Evolutionary conservation across 2,797 vertebrate genomes (phyloP), one percentile per base, ranked within the genome.

Genomic region (Platyrinchus mystaceus): DNA sequence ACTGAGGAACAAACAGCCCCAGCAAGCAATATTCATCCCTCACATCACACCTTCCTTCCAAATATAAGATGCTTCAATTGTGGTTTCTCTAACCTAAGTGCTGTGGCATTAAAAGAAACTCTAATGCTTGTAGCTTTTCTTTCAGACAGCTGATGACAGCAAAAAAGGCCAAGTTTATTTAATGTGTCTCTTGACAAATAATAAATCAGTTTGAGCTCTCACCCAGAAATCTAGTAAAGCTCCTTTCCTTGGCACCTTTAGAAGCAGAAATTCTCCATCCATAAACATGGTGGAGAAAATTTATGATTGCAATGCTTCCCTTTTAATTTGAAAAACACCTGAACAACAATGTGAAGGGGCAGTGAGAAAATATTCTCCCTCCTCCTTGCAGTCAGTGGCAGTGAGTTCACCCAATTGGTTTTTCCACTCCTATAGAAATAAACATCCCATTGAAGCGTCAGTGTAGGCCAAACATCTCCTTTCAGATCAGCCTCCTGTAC

Each of bases 121-220:
- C n/a, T 86, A 63, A 63, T 73, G 87, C 82, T 86, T 81, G 68
- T 69, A 83, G 77, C 84, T 90, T 8, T 16, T 90, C 69, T 88
- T 83, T 91, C 77, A 90, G 91, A 67, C 73, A 92, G 73, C 74
- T 94, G 87, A 93, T 94, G 95, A 80, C 89, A 96, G 87, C 82
- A 91, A 64, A 93, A 96, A 92, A 94, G 69, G 63, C 70, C 70
- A 90, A 91, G 79, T 89, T 94, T 95, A 86, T 95, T 94, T 96
- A 88, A 94, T 86, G 59, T 81, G 47, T 73, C 91, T 96, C 89
- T 93, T 94, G 92, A 90, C 66, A 89, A 96, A 96, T 76, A 95
- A 81, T 95, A 92, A 59, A 86, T 89, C 89, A 84, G 66, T 80
- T 86, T 78, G 79, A 92, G 69, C 46, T 93, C 66, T 92, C 74